A percentile compares a stretch with the other conserved stretches of the same genome.
Evolutionary conservation across 2,888 invertebrate species (phyloP).

Genomic region (Cataglyphis livida): DNA sequence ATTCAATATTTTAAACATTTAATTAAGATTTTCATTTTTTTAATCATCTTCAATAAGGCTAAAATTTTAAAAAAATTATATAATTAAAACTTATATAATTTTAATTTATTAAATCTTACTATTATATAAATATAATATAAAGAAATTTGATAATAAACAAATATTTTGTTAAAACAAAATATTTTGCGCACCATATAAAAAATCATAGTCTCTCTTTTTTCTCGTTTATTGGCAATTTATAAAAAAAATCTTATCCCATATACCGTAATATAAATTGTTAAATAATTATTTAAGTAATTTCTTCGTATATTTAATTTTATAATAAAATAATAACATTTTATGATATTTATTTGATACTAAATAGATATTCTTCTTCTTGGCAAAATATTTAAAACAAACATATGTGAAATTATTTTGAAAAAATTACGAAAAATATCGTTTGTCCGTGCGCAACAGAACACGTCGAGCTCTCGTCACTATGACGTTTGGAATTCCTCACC

Average conservation of each 20-base stretch:
- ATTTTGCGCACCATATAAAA: background rate
- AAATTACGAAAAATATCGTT: background rate
- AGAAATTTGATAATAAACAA: constrained; percentile 21
- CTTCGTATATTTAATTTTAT: background rate
- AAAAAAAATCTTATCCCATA: background rate
- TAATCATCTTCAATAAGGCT: background rate
- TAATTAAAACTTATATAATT: background rate
- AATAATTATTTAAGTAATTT: background rate
- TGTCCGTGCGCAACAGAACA: constrained; percentile 10
- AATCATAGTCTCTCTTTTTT: background rate
- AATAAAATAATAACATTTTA: background rate
- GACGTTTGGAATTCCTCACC: constrained; percentile 82
- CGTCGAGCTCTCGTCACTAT: constrained; percentile 11
- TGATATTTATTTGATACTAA: background rate
- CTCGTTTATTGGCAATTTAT: background rate
- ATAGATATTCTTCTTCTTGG: background rate
- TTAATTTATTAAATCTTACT: background rate
- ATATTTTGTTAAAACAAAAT: background rate
- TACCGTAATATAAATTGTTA: background rate
- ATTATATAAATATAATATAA: background rate
- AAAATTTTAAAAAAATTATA: background rate
- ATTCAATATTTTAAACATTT: constrained; percentile 5
- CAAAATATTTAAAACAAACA: background rate
- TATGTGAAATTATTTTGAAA: too few species aligned
- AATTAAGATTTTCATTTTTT: background rate